Conservation (phyloP, 2,797 vertebrate genomes). For the Eulemur albifrons region DNA sequence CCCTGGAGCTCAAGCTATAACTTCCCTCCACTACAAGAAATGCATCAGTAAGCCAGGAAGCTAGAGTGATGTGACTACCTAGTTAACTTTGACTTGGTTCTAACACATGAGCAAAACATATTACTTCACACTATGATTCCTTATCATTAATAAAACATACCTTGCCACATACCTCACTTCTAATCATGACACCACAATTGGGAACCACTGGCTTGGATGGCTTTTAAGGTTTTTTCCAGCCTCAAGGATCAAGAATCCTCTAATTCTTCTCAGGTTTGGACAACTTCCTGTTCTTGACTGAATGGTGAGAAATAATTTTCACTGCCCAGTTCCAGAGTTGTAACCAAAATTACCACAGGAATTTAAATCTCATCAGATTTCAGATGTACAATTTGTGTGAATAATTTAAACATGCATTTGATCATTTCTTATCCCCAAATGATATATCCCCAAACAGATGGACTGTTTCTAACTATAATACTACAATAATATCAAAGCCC, state of each 20-base stretch:
- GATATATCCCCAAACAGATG: constrained; percentile 18
- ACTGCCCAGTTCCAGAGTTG: neutral
- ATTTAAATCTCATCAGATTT: constrained; percentile 32
- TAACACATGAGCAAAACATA: neutral
- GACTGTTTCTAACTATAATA: neutral
- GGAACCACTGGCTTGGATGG: neutral
- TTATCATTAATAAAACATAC: neutral
- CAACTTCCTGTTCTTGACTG: neutral
- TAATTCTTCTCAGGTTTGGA: neutral
- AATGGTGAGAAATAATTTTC: constrained; percentile 11
- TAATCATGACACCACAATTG: neutral
- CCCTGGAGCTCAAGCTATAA: neutral
- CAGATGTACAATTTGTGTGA: neutral
- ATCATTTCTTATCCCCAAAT: constrained; percentile 29
- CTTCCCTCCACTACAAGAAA: neutral
- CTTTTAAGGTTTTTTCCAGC: neutral
- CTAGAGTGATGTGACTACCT: neutral
- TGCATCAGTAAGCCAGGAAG: neutral
- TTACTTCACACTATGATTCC: neutral
- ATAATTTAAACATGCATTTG: constrained; percentile 21
- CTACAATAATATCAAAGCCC: neutral
- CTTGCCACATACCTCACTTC: neutral
- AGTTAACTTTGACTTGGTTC: constrained; percentile 18
- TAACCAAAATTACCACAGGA: neutral
- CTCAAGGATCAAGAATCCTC: neutral